Conservation (phyloP, 2,888 invertebrate genomes). For the Caenorhabditis sp. region DNA sequence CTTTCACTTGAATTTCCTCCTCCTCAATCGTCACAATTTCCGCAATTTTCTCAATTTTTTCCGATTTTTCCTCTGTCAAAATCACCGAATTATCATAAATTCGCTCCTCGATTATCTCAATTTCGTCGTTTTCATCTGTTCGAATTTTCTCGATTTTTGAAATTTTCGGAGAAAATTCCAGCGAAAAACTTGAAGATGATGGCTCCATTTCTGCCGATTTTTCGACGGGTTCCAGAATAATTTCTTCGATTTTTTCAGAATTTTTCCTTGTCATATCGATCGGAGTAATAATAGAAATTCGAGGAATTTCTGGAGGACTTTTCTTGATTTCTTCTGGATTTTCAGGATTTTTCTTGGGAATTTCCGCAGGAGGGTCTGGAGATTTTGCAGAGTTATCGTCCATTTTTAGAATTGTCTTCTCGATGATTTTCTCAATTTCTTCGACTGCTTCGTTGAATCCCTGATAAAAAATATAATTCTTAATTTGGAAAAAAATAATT, state of each 20-base stretch:
- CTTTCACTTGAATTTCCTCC: slow-evolving; percentile 5
- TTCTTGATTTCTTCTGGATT: not conserved
- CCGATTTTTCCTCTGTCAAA: not conserved
- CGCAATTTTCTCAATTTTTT: not conserved
- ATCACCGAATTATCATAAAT: too few relatives aligned
- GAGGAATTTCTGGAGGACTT: not conserved
- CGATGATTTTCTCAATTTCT: slow-evolving; percentile 27
- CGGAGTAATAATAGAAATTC: not conserved
- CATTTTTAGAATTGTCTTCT: slow-evolving; percentile 7
- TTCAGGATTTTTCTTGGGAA: not conserved
- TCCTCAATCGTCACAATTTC: not conserved
- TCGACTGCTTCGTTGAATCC: slow-evolving; percentile 44
- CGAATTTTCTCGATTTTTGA: too few relatives aligned
- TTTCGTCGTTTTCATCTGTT: not conserved
- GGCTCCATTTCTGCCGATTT: not conserved
- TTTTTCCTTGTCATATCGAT: not conserved
- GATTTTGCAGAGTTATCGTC: not conserved
- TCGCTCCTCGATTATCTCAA: not conserved
- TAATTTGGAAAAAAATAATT: not conserved
- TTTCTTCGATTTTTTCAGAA: not conserved
- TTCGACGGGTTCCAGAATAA: not conserved
- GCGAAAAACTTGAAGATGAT: not conserved
- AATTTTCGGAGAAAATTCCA: too few relatives aligned
- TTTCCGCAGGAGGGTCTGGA: not conserved
- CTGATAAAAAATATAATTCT: not conserved